phyloP scores from a whole-genome alignment of 2,113 vertebrate species.

The Butorides virescens region DNA sequence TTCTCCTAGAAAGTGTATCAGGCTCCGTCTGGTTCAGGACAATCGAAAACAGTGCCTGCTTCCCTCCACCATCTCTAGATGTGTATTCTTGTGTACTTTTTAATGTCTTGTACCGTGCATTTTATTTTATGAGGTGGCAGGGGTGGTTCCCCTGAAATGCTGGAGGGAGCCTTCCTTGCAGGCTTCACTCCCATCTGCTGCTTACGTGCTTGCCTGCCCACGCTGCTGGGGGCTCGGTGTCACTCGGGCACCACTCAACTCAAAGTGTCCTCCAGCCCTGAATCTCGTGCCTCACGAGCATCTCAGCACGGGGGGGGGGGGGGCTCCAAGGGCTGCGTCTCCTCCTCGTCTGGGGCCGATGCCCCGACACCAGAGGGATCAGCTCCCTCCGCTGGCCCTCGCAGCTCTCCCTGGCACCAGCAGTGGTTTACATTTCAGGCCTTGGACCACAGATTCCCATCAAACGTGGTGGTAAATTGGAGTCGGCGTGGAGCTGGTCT shows the following conservation, averaged over 20 bases:
- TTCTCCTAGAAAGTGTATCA: background rate
- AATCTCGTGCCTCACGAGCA: background rate
- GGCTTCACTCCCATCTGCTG: accelerated
- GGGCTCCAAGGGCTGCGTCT: background rate
- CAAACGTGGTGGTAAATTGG: background rate
- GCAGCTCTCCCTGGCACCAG: background rate
- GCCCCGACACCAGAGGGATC: background rate
- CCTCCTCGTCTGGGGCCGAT: background rate
- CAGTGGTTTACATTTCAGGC: background rate
- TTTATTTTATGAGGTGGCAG: background rate
- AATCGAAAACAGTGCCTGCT: background rate
- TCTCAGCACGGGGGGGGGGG: accelerated
- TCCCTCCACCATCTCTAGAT: background rate
- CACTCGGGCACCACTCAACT: accelerated
- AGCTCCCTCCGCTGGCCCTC: background rate
- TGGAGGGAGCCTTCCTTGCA: background rate
- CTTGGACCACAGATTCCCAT: background rate
- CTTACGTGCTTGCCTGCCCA: background rate
- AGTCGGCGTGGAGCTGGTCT: background rate
- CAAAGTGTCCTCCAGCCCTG: background rate
- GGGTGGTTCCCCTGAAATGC: background rate
- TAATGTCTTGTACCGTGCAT: background rate
- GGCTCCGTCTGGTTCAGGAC: background rate
- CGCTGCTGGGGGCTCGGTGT: background rate
- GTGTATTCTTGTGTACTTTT: background rate